Base-by-base conservation (phyloP, 1,140 invertebrate species). In the Ceratitis capitata region DNA sequence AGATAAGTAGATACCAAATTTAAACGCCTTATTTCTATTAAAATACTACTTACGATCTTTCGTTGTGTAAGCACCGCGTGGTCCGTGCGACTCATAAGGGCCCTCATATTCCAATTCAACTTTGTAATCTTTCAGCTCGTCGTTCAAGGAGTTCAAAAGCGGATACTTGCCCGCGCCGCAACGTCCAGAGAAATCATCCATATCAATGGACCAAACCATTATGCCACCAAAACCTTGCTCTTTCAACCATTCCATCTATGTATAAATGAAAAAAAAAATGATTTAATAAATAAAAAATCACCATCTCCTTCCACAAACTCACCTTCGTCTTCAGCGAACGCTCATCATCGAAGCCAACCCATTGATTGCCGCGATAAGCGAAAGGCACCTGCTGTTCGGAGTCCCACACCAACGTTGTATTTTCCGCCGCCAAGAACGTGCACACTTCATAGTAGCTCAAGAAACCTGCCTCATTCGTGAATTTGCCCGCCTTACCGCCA, bases 121-220 rank as follows among this genome's bases (percentile, higher is more conserved):
- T 87, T 95, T 95, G 90, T 98, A 98, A 42, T 95, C 95, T 84
- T 95, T 94, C 1, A 98, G 92, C 89, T 98, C 97, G 87, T 97
- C 95, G 85, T 95, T 96, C 93, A 99, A 96, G 0, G 97, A 95
- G 86, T 95, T 97, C 45, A 98, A 95, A 45, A 99, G 92, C 0
- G 98, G 98, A 92, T 96, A 99, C 89, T 97, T 97, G 29, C 96
- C 97, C 61, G 95, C 95, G n/a, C 97, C 97, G 91, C 98, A 99
- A 29, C 94, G 94, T 29, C 97, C 98, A 86, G 94, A 93, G 93
- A 98, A 99, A 92, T 99, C 98, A 88, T 99, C 97, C 96, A 98
- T 97, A 89, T 98, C 98, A 16, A 98, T 94, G 1, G 97, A 98
- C 98, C 98, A 99, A 16, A 99, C 96, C 97, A 99, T 99, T 19